Evolutionary conservation across 1,140 invertebrate genomes (phyloP), one percentile per base, ranked within the genome.

Genomic region (Paraescarpia echinospica): DNA sequence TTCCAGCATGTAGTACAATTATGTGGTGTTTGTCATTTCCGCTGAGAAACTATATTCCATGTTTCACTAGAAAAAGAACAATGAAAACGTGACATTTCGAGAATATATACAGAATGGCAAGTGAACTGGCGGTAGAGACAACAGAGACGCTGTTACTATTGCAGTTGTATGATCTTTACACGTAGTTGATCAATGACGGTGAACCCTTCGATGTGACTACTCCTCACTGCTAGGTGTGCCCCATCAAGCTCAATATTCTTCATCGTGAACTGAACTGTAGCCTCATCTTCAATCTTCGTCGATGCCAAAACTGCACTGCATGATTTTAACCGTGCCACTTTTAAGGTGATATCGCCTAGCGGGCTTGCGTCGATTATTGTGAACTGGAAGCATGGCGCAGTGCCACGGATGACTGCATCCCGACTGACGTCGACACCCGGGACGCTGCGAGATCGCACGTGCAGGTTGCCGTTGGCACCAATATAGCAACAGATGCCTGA

Each of bases 401-500:
- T 59, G 33, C 92, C 92, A 33, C 9, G 59, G 18, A 92, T 34
- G 51, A 88, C 59, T 8, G 92, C 51, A 34, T 92, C 33, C 41
- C 34, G 59, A 33, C 33, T 34, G 18, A 34, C 34, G 59, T 92
- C 92, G 12, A 77, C 33, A 33, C 92, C 92, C 14, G 92, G 92
- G 2, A 92, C 59, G 34, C 92, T 77, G 8, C 59, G 92, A 4
- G 92, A 77, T 12, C 34, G 34, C 9, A 92, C 35, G 27, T 92
- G 34, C 33, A 92, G 27, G 1, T n/a, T n/a, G 27, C 92, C 92
- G 27, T 92, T 34, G 59, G 88, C 41, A 8, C 92, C 92, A 18
- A 92, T 92, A 33, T 77, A 92, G 34, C 92, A 92, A 22, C 92
- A 88, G 31, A 92, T 92, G 51, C 92, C 92, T 0, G 92, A 92